Conservation (phyloP, 2,888 invertebrate genomes). For the Tuberolachnus salignus region DNA sequence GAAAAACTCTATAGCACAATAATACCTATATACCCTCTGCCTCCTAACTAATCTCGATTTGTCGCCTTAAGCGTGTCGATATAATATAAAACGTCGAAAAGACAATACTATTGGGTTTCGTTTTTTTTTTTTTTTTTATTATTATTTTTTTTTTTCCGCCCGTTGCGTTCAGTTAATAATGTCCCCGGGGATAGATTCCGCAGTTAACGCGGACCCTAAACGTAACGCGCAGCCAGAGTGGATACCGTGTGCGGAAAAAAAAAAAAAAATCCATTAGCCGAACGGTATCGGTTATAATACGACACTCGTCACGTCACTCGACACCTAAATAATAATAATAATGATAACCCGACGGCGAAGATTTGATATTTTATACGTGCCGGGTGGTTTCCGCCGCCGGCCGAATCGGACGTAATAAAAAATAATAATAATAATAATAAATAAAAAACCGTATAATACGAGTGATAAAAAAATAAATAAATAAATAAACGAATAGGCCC, state of each 20-base stretch:
- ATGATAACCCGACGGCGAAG: conserved; percentile 44
- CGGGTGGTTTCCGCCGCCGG: not conserved
- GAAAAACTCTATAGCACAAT: too few species aligned
- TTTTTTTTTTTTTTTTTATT: not conserved
- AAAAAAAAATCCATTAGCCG: conserved; percentile 52
- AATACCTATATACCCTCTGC: too few species aligned
- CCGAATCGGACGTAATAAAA: not conserved
- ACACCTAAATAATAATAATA: conserved; percentile 26
- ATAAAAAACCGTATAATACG: conserved; percentile 2
- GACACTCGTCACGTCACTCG: conserved; percentile 52
- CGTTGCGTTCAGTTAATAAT: conserved; percentile 48
- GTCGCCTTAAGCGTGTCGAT: conserved; percentile 14
- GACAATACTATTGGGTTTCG: conserved; percentile 21
- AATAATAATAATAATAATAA: conserved; percentile 8
- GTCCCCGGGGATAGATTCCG: conserved; percentile 53
- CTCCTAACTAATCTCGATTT: too few species aligned
- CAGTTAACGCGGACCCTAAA: conserved; percentile 51
- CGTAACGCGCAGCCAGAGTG: conserved; percentile 25
- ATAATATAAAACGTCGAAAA: conserved; percentile 27
- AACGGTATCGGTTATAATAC: conserved; percentile 49
- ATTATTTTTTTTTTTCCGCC: conserved; percentile 6
- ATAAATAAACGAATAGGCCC: conserved; percentile 41
- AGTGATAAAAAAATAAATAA: conserved; percentile 9
- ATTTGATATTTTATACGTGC: conserved; percentile 50
- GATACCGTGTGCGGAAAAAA: conserved; percentile 44